phyloP scores from a whole-genome alignment of 1,140 invertebrate genomes.

The Drosophila pseudoananassae region DNA sequence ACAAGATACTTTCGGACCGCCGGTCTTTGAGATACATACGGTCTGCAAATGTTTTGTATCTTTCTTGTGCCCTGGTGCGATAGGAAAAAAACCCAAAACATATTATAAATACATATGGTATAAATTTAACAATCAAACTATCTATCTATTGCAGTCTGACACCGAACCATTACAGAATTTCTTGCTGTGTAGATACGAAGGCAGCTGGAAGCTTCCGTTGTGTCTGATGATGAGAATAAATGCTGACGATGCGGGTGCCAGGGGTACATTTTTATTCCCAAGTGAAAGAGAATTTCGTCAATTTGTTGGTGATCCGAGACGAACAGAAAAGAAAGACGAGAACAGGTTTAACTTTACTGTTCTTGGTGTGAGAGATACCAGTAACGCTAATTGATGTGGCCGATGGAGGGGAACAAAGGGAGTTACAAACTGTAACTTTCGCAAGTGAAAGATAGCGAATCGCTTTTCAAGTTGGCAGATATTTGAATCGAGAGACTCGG shows the following conservation, averaged over 20 bases:
- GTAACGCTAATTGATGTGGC: conserved; percentile 71
- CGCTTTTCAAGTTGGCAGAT: conserved; percentile 9
- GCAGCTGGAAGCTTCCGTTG: conserved; percentile 45
- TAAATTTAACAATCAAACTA: no score
- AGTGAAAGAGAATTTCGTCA: conserved; percentile 31
- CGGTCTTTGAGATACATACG: no score
- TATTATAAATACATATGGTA: no score
- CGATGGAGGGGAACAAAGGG: conserved; percentile 8
- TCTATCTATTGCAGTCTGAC: no score
- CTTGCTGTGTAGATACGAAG: conserved; percentile 5
- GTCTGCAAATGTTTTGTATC: no score
- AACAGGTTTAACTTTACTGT: conserved; percentile 75
- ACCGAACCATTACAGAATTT: neutral
- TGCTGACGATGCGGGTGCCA: conserved; percentile 33
- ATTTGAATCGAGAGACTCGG: neutral
- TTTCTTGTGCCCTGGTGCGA: no score
- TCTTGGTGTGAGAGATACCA: conserved; percentile 43
- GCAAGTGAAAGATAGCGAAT: conserved; percentile 24
- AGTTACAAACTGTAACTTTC: conserved; percentile 64
- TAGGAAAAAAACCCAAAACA: no score
- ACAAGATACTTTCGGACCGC: no score
- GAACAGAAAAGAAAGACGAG: conserved; percentile 40
- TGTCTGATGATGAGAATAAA: conserved; percentile 19
- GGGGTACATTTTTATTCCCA: neutral
- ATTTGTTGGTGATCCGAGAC: conserved; percentile 25